Conservation (phyloP, 2,797 vertebrate species). For the Lepilemur ruficaudatus region DNA sequence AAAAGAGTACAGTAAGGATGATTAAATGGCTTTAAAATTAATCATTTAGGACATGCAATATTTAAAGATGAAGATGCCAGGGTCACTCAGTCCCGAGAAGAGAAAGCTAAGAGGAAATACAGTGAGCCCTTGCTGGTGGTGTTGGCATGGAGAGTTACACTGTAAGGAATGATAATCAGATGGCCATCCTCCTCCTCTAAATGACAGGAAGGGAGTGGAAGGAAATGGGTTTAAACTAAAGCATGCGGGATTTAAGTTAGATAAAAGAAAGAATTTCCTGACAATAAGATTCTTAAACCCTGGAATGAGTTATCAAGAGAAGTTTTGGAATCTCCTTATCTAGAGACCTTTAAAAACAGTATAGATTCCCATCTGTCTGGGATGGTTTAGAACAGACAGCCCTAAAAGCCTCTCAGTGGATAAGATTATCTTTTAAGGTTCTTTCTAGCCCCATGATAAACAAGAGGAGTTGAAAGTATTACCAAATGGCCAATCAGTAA, state of each 20-base stretch:
- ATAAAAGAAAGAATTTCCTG: conserved; percentile 73
- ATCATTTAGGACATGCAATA: background rate
- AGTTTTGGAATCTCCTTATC: conserved; percentile 74
- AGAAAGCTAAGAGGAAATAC: background rate
- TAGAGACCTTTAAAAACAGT: conserved; percentile 68
- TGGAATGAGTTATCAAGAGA: conserved; percentile 56
- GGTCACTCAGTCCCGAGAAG: background rate
- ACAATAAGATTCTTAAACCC: conserved; percentile 60
- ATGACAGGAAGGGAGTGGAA: background rate
- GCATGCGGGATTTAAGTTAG: conserved; percentile 52
- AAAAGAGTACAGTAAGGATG: background rate
- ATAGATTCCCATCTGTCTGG: conserved; percentile 59
- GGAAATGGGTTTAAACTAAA: conserved; percentile 58
- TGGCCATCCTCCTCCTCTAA: background rate
- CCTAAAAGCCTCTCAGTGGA: conserved; percentile 63
- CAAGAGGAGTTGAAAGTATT: conserved; percentile 49
- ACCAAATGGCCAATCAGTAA: conserved; percentile 55
- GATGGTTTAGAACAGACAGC: conserved; percentile 36
- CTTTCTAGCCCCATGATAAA: conserved; percentile 56
- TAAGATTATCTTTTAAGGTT: conserved; percentile 67
- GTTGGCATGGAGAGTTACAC: background rate
- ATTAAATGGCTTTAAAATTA: background rate
- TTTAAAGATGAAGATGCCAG: background rate
- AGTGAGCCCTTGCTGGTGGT: background rate
- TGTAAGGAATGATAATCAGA: background rate